These are phyloP conservation scores for Ostrea denselamellosa DNA, from an alignment of 1,140 invertebrate species.

Conservation along the genomic window DNA sequence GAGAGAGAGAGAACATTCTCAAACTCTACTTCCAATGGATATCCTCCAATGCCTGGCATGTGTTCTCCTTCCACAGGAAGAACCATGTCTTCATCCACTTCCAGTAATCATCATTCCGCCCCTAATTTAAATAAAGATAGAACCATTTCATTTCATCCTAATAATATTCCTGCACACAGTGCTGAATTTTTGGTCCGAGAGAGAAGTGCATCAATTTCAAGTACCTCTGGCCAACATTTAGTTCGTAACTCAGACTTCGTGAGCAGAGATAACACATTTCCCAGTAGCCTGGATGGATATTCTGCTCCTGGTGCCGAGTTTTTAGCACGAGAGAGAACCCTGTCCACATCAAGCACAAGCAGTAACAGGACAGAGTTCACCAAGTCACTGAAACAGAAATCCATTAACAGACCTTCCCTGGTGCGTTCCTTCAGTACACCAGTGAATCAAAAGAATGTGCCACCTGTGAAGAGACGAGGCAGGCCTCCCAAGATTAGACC, in stretches of 20 bases:
- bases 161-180: background rate
- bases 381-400: slow-evolving; percentile 7
- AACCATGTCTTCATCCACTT: background rate
- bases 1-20: background rate
- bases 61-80: background rate
- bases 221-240: background rate
- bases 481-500: slow-evolving; percentile 27
- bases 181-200: background rate
- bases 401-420: slow-evolving; percentile 3
- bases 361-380: background rate
- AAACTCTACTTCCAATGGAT: background rate
- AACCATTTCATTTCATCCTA: background rate
- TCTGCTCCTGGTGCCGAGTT: background rate
- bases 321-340: background rate
- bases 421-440: slow-evolving; percentile 34
- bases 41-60: background rate
- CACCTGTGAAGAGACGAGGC: slow-evolving; percentile 24
- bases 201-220: background rate
- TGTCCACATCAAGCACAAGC: background rate
- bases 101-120: background rate
- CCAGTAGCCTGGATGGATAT: background rate
- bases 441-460: background rate
- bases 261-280: background rate
- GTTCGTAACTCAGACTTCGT: background rate
- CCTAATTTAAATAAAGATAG: background rate